Evolutionary conservation across 2,888 invertebrate genomes (phyloP), one percentile per base, ranked within the genome.

Genomic region (Drosophila nr. perissopoda): DNA sequence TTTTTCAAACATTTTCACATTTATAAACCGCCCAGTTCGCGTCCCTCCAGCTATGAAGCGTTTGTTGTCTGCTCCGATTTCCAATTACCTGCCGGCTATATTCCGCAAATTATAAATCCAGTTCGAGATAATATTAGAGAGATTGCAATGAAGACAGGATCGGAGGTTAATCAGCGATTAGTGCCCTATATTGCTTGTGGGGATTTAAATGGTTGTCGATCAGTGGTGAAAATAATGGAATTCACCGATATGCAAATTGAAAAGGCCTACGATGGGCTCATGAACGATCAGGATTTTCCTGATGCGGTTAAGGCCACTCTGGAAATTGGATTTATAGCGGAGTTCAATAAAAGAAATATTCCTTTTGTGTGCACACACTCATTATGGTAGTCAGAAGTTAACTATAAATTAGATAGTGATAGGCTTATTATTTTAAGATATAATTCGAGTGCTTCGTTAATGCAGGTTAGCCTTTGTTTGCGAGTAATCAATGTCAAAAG

Each of bases 21-120:
- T 40, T 96, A 97, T 3, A 99, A 99, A 91, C 99, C 99, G 2
- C 95, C 97, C 48, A 99, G 99, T 91, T 99, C 99, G 1, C 95
- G 99, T 69, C 98, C 98, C 92, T 99, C 99, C 0, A 99, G 99
- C 92, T 98, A 99, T 81, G 99, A 99, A 94, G 97, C 99, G 0
- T 99, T 99, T 94, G 97, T 98, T 31, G 97, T 99, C 1, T 99
- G 99, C 91, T 95, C 96, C 91, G 95, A 96, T 71, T 99, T 98
- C 92, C 94, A 94, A 18, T 97, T 98, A 36, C 98, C 99, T 0
- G 94, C 95, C 25, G 98, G 96, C 1, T 99, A 98, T 92, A 94
- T 95, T 69, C 98, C 99, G 1, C 97, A 85, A 34, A 75, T 89
- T 1, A 85, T 85, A 11, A 98, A 98, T 92, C 98, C 98, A 10